Evolutionary conservation across 2,113 vertebrate species (phyloP).

Genomic region (Shinisaurus crocodilurus): DNA sequence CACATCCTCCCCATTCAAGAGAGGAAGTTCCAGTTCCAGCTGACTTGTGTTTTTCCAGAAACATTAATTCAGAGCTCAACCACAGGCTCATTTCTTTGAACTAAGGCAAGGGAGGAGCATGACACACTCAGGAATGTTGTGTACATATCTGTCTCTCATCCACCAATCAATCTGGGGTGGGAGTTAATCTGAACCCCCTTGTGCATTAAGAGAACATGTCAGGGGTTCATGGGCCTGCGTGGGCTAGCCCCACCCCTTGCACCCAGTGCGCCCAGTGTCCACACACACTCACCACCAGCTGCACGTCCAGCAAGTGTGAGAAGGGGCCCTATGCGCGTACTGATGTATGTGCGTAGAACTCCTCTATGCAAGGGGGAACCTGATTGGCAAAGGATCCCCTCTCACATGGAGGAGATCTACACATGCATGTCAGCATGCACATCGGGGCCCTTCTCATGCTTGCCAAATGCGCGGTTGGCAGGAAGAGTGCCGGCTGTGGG

Average conservation of each 20-base stretch:
- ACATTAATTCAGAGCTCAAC: not conserved
- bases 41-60: not conserved
- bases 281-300: not conserved
- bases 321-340: not conserved
- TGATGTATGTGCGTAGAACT: not conserved
- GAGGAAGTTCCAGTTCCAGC: not conserved
- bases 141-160: not conserved
- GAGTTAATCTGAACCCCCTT: not conserved
- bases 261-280: too few relatives aligned
- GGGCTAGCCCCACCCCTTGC: not conserved
- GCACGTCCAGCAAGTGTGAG: not conserved
- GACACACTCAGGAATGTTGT: not conserved
- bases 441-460: too few relatives aligned
- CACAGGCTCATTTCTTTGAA: not conserved
- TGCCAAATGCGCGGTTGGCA: too few relatives aligned
- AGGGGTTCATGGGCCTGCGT: not conserved
- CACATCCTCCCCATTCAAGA: not conserved
- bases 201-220: not conserved
- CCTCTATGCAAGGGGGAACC: not conserved
- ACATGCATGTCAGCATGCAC: too few relatives aligned
- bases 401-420: too few relatives aligned
- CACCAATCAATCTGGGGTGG: not conserved
- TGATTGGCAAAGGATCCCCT: not conserved
- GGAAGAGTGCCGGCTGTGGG: too few relatives aligned
- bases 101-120: not conserved